phyloP scores from a whole-genome alignment of 2,113 vertebrate species.

The Pseudopodoces humilis region DNA sequence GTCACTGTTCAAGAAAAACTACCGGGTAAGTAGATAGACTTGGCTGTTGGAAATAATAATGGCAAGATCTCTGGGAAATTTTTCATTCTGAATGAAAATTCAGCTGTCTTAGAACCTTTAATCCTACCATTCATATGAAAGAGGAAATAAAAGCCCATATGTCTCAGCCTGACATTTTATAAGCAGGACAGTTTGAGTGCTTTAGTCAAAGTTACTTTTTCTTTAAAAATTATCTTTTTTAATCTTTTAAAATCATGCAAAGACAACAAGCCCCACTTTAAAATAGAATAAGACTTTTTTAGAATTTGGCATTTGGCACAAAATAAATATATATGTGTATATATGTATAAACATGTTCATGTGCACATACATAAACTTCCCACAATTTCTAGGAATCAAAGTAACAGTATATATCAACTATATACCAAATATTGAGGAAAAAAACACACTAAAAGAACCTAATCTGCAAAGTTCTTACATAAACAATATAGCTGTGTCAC shows the following conservation, averaged over 20 bases:
- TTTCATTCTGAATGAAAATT: background rate
- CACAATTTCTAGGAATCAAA: background rate
- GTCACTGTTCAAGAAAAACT: background rate
- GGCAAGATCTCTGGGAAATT: background rate
- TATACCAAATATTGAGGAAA: background rate
- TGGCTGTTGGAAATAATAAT: background rate
- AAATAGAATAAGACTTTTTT: background rate
- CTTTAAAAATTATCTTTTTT: background rate
- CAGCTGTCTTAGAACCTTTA: background rate
- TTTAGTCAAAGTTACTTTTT: background rate
- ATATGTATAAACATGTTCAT: background rate
- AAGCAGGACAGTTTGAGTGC: background rate
- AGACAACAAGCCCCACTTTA: rapidly evolving
- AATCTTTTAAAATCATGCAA: background rate
- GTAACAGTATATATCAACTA: background rate
- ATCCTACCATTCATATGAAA: background rate
- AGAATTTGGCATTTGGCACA: background rate
- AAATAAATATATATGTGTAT: background rate
- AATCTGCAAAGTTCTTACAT: background rate
- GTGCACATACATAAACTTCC: background rate
- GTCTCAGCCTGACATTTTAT: background rate
- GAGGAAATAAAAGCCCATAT: background rate
- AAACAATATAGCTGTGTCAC: background rate
- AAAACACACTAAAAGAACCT: background rate
- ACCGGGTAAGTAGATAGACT: background rate